Conservation (phyloP, 37 sponge, comb jelly and placozoan genomes). For the Bolinopsis microptera region DNA sequence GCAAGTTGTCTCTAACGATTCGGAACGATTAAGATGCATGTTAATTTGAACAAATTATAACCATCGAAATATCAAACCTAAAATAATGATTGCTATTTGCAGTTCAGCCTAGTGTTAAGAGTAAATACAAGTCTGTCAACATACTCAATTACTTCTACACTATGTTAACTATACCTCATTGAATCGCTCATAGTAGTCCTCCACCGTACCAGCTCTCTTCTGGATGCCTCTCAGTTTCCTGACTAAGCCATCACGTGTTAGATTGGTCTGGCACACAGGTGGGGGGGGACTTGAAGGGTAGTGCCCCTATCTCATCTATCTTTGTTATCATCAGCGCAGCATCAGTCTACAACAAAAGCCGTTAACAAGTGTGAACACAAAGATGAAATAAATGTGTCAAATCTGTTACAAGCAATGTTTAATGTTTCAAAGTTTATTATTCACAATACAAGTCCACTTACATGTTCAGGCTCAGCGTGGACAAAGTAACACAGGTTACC, state of each 20-base stretch:
- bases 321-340: slow-evolving; percentile 40
- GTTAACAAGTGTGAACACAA: not conserved
- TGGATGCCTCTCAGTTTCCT: slow-evolving; percentile 55
- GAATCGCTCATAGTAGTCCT: slow-evolving; percentile 51
- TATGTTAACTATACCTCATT: slow-evolving; percentile 31
- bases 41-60: no score
- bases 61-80: no score
- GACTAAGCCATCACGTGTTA: slow-evolving; percentile 23
- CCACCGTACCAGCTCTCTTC: slow-evolving; percentile 48
- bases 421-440: no score
- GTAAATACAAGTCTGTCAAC: no score
- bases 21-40: no score
- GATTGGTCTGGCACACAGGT: not conserved
- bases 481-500: slow-evolving; percentile 61
- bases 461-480: slow-evolving; percentile 60
- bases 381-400: not conserved
- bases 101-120: no score
- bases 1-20: no score
- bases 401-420: no score
- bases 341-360: not conserved
- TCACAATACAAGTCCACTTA: no score
- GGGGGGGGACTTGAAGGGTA: slow-evolving; percentile 60
- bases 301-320: slow-evolving; percentile 33
- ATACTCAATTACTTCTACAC: no score
- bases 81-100: no score